Conservation (phyloP, 2,888 invertebrate genomes). For the Nephrotoma flavescens region DNA sequence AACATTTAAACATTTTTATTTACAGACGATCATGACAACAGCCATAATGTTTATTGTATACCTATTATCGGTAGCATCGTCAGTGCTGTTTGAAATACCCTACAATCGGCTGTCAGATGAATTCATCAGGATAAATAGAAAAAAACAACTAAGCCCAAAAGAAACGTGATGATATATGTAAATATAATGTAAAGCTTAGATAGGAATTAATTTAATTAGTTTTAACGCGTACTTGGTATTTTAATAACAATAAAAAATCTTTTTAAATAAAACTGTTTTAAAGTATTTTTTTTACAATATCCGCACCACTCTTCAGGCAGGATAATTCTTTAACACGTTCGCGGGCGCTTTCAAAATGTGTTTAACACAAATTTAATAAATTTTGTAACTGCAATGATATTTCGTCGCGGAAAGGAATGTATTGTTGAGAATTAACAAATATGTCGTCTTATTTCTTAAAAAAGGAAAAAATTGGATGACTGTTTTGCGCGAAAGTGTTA, state of each 20-base stretch:
- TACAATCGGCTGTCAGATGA: conserved; percentile 18
- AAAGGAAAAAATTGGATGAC: no score
- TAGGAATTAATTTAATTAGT: not conserved
- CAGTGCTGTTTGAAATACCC: conserved; percentile 20
- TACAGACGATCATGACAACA: conserved; percentile 7
- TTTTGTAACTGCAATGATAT: no score
- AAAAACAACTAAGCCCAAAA: not conserved
- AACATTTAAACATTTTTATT: not conserved
- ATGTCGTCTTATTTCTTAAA: no score
- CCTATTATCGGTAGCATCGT: conserved; percentile 16
- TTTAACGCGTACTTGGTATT: not conserved
- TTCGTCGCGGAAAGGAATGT: no score
- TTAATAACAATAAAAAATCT: not conserved
- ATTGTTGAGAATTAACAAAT: no score
- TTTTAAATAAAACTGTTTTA: not conserved
- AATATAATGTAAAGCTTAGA: not conserved
- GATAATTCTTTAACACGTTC: no score
- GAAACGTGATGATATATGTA: not conserved
- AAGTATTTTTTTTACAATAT: no score
- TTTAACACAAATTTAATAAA: no score
- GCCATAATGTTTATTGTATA: conserved; percentile 17
- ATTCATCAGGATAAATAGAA: conserved; percentile 8
- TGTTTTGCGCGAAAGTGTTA: no score
- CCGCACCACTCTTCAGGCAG: no score
- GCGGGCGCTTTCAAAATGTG: no score